Evolutionary conservation across 2,888 invertebrate genomes (phyloP), one percentile per base, ranked within the genome.

Genomic region (Macroteleia sp.): DNA sequence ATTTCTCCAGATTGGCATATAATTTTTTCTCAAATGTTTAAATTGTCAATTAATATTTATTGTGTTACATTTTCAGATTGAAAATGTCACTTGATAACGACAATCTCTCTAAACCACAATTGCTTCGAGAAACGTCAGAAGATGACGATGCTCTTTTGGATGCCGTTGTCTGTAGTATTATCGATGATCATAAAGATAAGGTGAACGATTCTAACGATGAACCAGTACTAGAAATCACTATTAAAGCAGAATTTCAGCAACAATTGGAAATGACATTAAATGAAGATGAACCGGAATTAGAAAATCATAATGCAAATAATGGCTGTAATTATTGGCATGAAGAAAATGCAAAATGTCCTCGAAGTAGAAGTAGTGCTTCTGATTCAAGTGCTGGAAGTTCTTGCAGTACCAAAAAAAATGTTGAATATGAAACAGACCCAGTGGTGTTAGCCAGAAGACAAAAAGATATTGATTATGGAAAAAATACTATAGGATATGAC

Each of bases 381-480:
- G 91, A 89, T 44, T 85, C 87, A 0, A 89, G 90, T 20, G 89
- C 89, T 9, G 82, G 85, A 46, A 88, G 90, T 4, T 88, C 85
- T 6, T 41, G 82, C 4, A 80, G 81, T 9, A 74, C 82, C 4
- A 89, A 71, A 59, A 88, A 70, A 41, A 82, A 75, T 36, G 12
- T 82, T 30, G 93, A 94, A 82, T 86, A 92, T 25, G 98, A 98
- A 92, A 94, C 94, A 5, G 96, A 98, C 92, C 93, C 94, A 12
- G 92, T 87, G 2, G 91, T 96, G 19, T 91, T 98, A 70, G 92
- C 93, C 36, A 94, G 98, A 77, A 93, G 98, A 41, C 97, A 98
- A 88, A 98, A 98, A 91, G 97, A 98, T 92, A 96, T 98, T 85
- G 97, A 98, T 91, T 98, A 97, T 92, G 98, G 98, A 9, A 98